Percentiles rank a stretch among this genome's conserved stretches.
These are phyloP conservation scores for Neomonachus schauinslandi DNA, from an alignment of 2,113 vertebrate species.

Conservation along the genomic window DNA sequence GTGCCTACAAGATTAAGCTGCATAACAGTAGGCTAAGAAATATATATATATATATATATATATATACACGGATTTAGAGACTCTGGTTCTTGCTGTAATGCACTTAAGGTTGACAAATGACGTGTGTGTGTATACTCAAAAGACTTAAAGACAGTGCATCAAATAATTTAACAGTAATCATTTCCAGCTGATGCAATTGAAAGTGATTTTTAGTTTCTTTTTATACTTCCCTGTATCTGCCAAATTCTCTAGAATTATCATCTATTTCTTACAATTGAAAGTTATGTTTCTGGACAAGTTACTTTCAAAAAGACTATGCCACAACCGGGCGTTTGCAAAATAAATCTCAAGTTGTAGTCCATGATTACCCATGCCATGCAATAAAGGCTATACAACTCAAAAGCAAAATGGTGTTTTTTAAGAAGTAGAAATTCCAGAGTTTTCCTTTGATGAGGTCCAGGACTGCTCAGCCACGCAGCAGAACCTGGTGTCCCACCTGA, in stretches of 20 bases:
- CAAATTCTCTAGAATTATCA: neutral
- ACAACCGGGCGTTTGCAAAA: neutral
- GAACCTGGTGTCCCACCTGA: neutral
- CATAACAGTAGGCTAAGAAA: neutral
- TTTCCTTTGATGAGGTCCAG: neutral
- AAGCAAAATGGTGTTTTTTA: neutral
- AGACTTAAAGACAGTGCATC: neutral
- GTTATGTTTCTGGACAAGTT: neutral
- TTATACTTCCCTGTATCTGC: neutral
- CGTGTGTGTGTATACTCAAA: neutral
- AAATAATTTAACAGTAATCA: neutral
- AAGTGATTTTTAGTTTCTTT: constrained; percentile 19
- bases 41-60: neutral
- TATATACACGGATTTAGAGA: neutral
- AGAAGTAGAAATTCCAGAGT: neutral
- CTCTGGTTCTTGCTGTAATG: neutral
- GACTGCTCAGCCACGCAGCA: neutral
- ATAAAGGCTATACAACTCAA: neutral
- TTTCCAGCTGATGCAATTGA: constrained; percentile 8
- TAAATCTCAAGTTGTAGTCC: neutral
- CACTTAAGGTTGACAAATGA: neutral
- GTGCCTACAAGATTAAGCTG: neutral
- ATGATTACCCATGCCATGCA: too few species aligned
- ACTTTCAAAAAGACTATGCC: neutral
- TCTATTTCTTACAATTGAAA: neutral